phyloP scores from a whole-genome alignment of 2,113 vertebrate species.

The Calyptomena viridis region DNA sequence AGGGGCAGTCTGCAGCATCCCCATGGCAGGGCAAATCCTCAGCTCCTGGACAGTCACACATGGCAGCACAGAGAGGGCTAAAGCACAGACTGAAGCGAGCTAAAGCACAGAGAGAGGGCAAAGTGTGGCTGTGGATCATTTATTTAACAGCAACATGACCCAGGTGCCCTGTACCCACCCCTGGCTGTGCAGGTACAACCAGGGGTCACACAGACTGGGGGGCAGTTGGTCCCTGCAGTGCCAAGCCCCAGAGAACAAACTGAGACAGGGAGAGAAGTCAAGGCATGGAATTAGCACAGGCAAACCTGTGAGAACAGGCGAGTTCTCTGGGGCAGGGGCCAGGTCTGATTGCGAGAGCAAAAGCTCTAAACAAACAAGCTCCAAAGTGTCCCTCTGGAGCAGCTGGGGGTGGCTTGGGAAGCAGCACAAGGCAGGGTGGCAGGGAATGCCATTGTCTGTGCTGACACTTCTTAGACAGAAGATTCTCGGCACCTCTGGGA shows the following conservation, averaged over 20 bases:
- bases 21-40: not conserved
- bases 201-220: not conserved
- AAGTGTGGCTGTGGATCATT: not conserved
- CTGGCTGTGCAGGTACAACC: not conserved
- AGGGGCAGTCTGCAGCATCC: no score
- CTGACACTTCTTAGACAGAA: not conserved
- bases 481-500: not conserved
- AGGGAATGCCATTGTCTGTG: not conserved
- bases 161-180: not conserved
- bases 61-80: not conserved
- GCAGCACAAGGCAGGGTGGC: not conserved
- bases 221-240: constrained; percentile 46
- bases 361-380: not conserved
- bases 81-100: not conserved
- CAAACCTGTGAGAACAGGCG: not conserved
- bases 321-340: not conserved
- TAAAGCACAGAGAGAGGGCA: not conserved
- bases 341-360: not conserved
- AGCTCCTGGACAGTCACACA: not conserved
- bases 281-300: not conserved
- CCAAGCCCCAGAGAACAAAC: not conserved
- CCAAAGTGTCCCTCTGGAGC: not conserved
- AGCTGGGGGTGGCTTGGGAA: not conserved
- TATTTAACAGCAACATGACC: not conserved
- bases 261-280: not conserved